Conservation (phyloP, 2,888 invertebrate species). For the Incurvaria masculella region DNA sequence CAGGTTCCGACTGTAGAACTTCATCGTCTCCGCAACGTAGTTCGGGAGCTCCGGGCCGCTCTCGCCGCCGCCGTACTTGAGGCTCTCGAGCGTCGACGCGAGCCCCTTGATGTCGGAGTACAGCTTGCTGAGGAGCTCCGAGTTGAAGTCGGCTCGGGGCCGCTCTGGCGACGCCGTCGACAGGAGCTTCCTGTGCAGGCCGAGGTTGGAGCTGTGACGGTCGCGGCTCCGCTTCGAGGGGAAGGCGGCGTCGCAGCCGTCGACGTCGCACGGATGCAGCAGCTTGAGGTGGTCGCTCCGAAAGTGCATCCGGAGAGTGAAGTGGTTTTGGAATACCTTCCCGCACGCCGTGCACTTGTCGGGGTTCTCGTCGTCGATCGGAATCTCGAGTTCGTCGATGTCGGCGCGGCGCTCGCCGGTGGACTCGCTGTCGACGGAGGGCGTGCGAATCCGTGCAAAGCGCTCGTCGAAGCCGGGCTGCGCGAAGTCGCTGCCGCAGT, state of each 20-base stretch:
- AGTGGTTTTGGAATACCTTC: conserved; percentile 88
- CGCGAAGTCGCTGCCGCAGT: conserved; percentile 40
- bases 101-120: conserved; percentile 72
- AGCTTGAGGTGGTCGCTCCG: conserved; percentile 88
- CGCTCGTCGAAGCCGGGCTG: conserved; percentile 50
- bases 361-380: conserved; percentile 85
- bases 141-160: conserved; percentile 57
- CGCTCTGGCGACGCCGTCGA: conserved; percentile 35
- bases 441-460: conserved; percentile 50
- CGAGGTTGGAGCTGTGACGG: conserved; percentile 58
- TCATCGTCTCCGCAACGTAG: conserved; percentile 51
- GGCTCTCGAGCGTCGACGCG: conserved; percentile 60
- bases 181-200: conserved; percentile 48
- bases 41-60: conserved; percentile 41
- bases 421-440: conserved; percentile 43
- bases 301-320: conserved; percentile 86
- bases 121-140: conserved; percentile 77
- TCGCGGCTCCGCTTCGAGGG: conserved; percentile 74
- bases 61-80: conserved; percentile 49
- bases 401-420: conserved; percentile 39
- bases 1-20: conserved; percentile 48
- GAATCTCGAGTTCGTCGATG: conserved; percentile 66
- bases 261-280: conserved; percentile 86
- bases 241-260: conserved; percentile 88
- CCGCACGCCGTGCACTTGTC: conserved; percentile 82